Evolutionary conservation across 2,797 vertebrate species (phyloP), one percentile per base, ranked within the genome.

Genomic region (Pelodytes ibericus): DNA sequence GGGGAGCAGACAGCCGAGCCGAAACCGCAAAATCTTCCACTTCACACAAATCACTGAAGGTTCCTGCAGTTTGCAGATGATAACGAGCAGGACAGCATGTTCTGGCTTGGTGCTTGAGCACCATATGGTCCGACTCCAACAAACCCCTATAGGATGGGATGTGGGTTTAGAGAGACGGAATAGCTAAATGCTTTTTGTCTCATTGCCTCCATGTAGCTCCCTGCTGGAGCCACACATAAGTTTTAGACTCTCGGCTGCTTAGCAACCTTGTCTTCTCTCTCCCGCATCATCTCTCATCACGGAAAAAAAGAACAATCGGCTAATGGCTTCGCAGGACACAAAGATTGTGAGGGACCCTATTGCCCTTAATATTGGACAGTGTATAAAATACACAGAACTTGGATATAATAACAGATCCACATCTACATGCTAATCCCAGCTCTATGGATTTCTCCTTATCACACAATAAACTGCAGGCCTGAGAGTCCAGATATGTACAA

Each of bases 71-170:
- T 87, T 87, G 82, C 83, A 82, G 66, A 84, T 80, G 81, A 86
- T 83, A 84, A 88, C 85, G 82, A 83, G 83, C 81, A 82, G 78
- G 82, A 83, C 83, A 88, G 84, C 84, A 86, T 87, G 82, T 85
- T 84, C 86, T 83, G 79, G 81, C 85, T 79, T 82, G 81, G 80
- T 82, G 78, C 83, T 81, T 74, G 53, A 85, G 80, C 67, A 0
- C 88, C 88, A 86, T 84, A 85, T 88, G 87, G 86, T 65, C 58
- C 80, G 84, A 86, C 87, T 89, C 86, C 82, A 86, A 84, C 80
- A 72, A 82, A 84, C 84, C 84, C 62, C 49, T 27, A 24, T 56
- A 49, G 84, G 64, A 88, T 86, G 85, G 82, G 85, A 86, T 84
- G 85, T 24, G 15, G 61, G 49, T 53, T 57, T 65, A 64, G n/a